Base-by-base conservation (phyloP, 92 coral and sea anemone genomes). In the Parazoanthus darwini region DNA sequence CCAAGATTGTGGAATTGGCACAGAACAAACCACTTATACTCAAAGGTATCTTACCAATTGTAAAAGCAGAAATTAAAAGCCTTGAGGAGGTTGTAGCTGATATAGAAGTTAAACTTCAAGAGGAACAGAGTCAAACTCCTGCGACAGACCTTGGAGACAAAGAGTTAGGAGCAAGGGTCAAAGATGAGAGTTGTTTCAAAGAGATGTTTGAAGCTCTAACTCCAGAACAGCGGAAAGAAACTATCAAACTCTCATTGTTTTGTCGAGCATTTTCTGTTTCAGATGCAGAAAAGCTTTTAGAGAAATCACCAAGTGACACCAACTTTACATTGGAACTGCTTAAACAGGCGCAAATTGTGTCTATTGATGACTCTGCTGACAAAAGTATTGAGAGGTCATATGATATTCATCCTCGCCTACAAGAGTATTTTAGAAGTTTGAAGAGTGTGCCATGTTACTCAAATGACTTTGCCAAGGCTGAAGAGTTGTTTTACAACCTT, bases 351-450 rank as follows among this genome's bases (percentile, higher is more conserved):
- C 82, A 75, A 59, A 74, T 92, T 20, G 86, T 92, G 25, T 26
- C 66, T 56, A 73, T 81, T 18, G 89, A 51, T 37, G 89, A 91
- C 35, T 56, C 48, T 15, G 83, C 85, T 65, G 90, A 79, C 39
- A 89, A 94, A 46, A 65, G 86, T 15, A 13, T 65, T n/a, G 89
- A 91, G 81, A 72, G 81, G 35, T 79, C 71, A 77, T 94, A 92
- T 78, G 94, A 94, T 77, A 92, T 91, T 80, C 97, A 94, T 82
- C 90, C 94, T 15, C 82, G 91, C n/a, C 74, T 92, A 59, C 86
- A 68, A 72, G 92, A 91, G 42, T 91, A 89, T 89, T 91, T 93
- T 16, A 73, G 66, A 33, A 86, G 89, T 39, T 80, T 92, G 13
- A 80, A 85, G 67, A 74, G 74, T 6, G 73, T 56, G 26, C 78